These are phyloP conservation scores for Tamandua tetradactyla DNA, from an alignment of 2,797 vertebrate species.

Conservation along the genomic window DNA sequence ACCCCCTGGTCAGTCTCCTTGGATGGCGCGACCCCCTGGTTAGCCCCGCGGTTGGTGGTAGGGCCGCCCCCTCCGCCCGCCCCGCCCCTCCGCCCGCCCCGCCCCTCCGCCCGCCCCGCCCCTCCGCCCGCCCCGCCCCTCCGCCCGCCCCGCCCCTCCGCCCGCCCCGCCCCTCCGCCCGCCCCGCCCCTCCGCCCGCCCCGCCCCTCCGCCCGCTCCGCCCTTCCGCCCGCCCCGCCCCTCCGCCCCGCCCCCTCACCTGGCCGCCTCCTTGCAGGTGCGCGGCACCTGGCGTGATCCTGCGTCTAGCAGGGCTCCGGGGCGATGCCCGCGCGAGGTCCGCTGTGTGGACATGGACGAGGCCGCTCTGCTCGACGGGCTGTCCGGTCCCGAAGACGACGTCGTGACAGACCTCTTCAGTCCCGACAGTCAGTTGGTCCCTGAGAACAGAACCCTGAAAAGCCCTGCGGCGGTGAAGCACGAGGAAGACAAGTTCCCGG, in stretches of 20 bases:
- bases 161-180: too few relatives aligned
- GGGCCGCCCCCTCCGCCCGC: neutral
- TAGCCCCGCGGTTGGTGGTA: neutral
- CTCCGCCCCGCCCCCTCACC: neutral
- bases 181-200: neutral
- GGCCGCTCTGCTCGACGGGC: slow-evolving; percentile 49
- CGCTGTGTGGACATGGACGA: slow-evolving; percentile 66
- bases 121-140: neutral
- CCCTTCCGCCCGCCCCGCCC: too few relatives aligned
- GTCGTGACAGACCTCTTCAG: slow-evolving; percentile 65
- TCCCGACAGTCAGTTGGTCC: neutral
- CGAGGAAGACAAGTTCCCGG: slow-evolving; percentile 25
- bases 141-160: neutral
- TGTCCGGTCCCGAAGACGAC: slow-evolving; percentile 63
- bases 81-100: too few relatives aligned
- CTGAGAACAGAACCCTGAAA: slow-evolving; percentile 50
- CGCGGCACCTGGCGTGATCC: neutral
- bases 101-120: too few relatives aligned
- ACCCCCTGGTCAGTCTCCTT: neutral
- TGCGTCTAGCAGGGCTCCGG: neutral
- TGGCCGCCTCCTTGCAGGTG: neutral
- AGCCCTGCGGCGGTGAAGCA: neutral
- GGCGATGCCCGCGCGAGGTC: neutral
- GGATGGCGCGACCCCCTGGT: too few relatives aligned
- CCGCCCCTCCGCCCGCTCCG: too few relatives aligned